Base-by-base conservation (phyloP, 2,888 invertebrate genomes). In the Lasioglossum figueresi region DNA sequence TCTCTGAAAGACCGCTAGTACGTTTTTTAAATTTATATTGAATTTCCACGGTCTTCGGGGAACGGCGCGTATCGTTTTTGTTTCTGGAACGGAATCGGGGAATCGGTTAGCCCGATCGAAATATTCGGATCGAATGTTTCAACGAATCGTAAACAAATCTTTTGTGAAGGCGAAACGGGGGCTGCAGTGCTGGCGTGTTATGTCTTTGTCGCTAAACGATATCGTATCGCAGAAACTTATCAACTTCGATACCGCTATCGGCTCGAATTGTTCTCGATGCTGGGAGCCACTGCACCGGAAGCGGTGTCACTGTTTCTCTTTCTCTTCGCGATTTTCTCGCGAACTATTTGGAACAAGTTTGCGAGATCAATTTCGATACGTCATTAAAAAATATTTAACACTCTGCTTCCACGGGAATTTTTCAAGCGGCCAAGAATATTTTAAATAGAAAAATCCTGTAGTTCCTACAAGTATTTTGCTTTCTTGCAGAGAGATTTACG, bases 171-270 rank as follows among this genome's bases (percentile, higher is more conserved):
- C 79, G n/a, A 70, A 75, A 59, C 82, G 72, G 56, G 73, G 10
- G 16, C 72, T 77, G 76, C 72, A 31, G 72, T 48, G 79, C 66
- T 70, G 76, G 40, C 31, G 77, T 94, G 94, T 94, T 94, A 93
- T 93, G 94, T 94, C 94, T 94, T 93, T 91, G 92, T 89, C 88
- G 90, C 91, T 14, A 91, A 92, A 90, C 93, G 91, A 92, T 91
- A 92, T 91, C 93, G 89, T 92, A 94, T 94, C 94, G 91, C 92
- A 74, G 83, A 84, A 84, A 89, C 93, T 94, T 94, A 94, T 94
- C 94, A 92, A 86, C 90, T 89, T 92, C 93, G 94, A 94, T 94
- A 93, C 89, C 82, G 87, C 85, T 94, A 93, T 94, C 93, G 93
- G 90, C 92, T 90, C 89, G 90, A 91, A 91, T 90, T 92, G 92